Percentiles rank a stretch among this genome's conserved stretches.
Evolutionary conservation across 1,140 invertebrate genomes (phyloP).

Genomic region (Drosophila nannoptera): DNA sequence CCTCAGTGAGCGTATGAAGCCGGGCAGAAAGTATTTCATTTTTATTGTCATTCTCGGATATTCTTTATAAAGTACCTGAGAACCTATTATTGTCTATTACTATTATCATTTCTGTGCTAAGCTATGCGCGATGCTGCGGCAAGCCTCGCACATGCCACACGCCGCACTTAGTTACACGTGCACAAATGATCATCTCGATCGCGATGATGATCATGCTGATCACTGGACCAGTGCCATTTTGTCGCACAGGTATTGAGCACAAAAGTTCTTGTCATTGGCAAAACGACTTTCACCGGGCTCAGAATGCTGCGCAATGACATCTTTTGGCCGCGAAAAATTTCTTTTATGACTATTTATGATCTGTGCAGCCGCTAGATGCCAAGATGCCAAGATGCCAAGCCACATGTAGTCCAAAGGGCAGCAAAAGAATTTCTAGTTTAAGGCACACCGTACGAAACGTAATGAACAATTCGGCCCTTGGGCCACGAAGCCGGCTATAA

Average conservation of each 20-base stretch:
- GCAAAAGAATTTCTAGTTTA: constrained; percentile 35
- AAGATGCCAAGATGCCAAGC: constrained; percentile 12
- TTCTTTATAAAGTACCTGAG: constrained; percentile 42
- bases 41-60: constrained; percentile 54
- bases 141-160: constrained; percentile 56
- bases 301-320: constrained; percentile 62
- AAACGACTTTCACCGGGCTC: constrained; percentile 75
- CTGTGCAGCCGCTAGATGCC: constrained; percentile 45
- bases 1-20: constrained; percentile 1
- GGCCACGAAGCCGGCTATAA: constrained; percentile 25
- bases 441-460: background rate
- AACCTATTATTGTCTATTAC: constrained; percentile 67
- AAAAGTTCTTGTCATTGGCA: constrained; percentile 72
- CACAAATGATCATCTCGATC: no score
- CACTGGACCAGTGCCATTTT: constrained; percentile 42
- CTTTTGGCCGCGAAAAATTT: constrained; percentile 59
- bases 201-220: constrained; percentile 19
- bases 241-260: constrained; percentile 67
- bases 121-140: constrained; percentile 23
- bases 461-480: background rate
- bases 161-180: constrained; percentile 66
- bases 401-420: constrained; percentile 16
- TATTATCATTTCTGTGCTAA: constrained; percentile 75
- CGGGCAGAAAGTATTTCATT: constrained; percentile 43
- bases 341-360: constrained; percentile 49